phyloP scores from a whole-genome alignment of 2,888 invertebrate genomes.

The Sinotaia quadrata region DNA sequence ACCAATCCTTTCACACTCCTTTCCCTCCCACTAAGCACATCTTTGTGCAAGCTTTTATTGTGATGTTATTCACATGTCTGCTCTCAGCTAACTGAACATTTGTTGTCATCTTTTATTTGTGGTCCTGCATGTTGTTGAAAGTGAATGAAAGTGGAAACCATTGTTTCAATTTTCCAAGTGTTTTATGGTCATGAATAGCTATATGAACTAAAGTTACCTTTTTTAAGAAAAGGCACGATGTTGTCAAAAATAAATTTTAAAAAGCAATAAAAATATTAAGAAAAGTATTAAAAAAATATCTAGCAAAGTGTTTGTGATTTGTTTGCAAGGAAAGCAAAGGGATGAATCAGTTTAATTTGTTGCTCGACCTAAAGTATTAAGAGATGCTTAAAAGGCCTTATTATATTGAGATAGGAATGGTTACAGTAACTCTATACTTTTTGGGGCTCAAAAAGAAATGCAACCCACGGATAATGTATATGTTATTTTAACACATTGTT shows the following conservation, averaged over 20 bases:
- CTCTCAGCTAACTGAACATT: neutral
- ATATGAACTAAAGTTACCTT: neutral
- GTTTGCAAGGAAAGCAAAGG: no score
- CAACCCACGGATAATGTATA: no score
- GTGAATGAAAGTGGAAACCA: conserved; percentile 5
- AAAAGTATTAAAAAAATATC: neutral
- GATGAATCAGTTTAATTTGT: no score
- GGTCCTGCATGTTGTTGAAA: neutral
- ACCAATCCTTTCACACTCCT: neutral
- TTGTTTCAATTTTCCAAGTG: neutral
- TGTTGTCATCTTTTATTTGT: neutral
- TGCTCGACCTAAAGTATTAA: no score
- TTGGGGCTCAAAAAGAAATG: no score
- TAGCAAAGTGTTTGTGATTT: neutral
- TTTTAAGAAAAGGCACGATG: conserved; percentile 10
- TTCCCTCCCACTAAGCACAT: neutral
- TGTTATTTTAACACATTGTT: no score
- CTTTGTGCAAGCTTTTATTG: neutral
- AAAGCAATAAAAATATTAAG: neutral
- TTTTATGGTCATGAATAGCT: conserved; percentile 3
- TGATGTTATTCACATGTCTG: neutral
- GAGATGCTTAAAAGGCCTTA: no score
- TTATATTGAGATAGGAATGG: no score
- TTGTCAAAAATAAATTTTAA: conserved; percentile 3
- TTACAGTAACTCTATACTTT: no score